Evolutionary conservation across 1,140 invertebrate species (phyloP), one percentile per base, ranked within the genome.

Genomic region (Calephelis nemesis): DNA sequence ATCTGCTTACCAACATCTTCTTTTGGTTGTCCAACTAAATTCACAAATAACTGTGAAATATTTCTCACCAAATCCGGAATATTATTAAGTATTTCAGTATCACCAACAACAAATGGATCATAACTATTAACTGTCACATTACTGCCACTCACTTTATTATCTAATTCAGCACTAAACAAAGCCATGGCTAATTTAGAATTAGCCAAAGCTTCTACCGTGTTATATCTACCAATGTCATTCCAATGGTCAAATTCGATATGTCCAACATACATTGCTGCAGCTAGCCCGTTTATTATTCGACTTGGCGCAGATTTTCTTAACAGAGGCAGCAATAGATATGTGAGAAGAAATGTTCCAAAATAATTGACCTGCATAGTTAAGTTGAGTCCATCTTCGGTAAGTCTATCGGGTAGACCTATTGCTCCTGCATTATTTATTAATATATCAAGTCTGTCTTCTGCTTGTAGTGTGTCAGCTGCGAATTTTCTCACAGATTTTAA

Each of bases 391-490:
- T 96, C 95, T 72, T 91, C 90, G 7, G 93, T 93, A 4, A 87
- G 47, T 12, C 58, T 70, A 65, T 91, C 84, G 4, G 84, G 78
- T 5, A 89, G 71, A 10, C 77, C 87, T 81, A 95, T 93, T 0
- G 96, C 93, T 9, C 93, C 96, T 60, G 95, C 96, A 87, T 96
- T 97, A 75, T 96, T 96, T 47, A 97, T 93, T 2, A 97, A 83
- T 45, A 96, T 82, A 77, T 96, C 92, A n/a, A 96, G 92, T 77
- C 92, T 83, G 39, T 88, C 60, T 84, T 94, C 93, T 1, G 76
- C 87, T 5, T 89, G 75, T 0, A 91, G 54, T 5, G 76, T 79
- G 58, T 82, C 74, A 42, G n/a, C 74, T 5, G 78, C 81, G 50
- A 92, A 91, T 58, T 70, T 82, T 60, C 90, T 77, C 5, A 92